phyloP scores from a whole-genome alignment of 2,888 invertebrate species.

The Tenthredo amoena region DNA sequence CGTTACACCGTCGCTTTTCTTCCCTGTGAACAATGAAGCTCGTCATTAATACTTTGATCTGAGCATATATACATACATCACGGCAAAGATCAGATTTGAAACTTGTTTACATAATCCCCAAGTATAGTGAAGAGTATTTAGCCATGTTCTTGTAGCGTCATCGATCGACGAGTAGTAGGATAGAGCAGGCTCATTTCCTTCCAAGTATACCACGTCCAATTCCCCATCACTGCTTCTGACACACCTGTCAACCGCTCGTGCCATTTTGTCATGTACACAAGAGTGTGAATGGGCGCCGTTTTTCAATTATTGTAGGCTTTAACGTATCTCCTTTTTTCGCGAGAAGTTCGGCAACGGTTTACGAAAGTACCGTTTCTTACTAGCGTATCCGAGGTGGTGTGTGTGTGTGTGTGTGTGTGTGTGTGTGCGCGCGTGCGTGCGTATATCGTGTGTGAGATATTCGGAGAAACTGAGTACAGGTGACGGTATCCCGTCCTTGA shows the following conservation, averaged over 20 bases:
- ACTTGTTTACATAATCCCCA: conserved; percentile 71
- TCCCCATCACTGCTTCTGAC: not conserved
- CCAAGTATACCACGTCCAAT: not conserved
- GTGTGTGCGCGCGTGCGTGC: not conserved
- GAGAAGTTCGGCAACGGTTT: not conserved
- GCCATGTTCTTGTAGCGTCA: conserved; percentile 69
- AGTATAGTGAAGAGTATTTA: conserved; percentile 68
- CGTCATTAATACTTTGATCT: conserved; percentile 17
- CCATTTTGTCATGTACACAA: conserved; percentile 21
- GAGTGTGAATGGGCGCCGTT: not conserved
- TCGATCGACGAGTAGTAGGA: conserved; percentile 67
- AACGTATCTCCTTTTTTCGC: not conserved
- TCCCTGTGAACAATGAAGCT: conserved; percentile 74
- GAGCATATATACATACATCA: not conserved
- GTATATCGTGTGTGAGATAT: not conserved
- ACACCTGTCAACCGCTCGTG: conserved; percentile 1
- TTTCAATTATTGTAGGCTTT: not conserved
- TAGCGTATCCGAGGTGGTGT: not conserved
- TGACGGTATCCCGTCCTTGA: not conserved
- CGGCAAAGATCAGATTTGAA: not conserved
- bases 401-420: not conserved
- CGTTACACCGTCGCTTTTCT: conserved; percentile 80
- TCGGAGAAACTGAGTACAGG: not conserved
- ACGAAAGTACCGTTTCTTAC: not conserved
- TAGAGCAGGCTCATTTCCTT: conserved; percentile 58